Percentiles rank a stretch among this genome's conserved stretches.
phyloP scores from a whole-genome alignment of 2,888 invertebrate species.

The Cistogaster globosa region DNA sequence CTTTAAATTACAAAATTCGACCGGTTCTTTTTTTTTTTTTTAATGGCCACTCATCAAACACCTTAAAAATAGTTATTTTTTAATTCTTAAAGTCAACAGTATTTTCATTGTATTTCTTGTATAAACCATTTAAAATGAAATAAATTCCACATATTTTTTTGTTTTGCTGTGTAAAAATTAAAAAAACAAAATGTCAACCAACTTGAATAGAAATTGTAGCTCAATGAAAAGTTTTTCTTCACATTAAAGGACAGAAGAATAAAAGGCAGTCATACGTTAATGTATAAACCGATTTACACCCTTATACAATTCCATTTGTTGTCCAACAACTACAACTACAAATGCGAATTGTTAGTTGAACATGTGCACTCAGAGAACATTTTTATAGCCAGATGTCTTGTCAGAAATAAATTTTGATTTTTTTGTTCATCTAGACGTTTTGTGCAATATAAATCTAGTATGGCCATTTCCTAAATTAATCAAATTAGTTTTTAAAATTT shows the following conservation, averaged over 20 bases:
- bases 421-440: no score
- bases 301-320: constrained; percentile 32
- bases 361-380: background rate
- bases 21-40: background rate
- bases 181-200: constrained; percentile 11
- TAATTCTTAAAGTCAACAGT: constrained; percentile 48
- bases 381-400: no score
- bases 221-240: constrained; percentile 19
- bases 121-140: background rate
- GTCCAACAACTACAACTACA: constrained; percentile 20
- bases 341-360: constrained; percentile 13
- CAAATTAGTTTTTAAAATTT: no score
- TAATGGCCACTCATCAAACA: constrained; percentile 8
- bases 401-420: no score
- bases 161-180: background rate
- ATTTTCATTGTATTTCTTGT: background rate
- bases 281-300: constrained; percentile 59
- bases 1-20: constrained; percentile 9
- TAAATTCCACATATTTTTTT: constrained; percentile 31
- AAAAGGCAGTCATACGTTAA: constrained; percentile 29
- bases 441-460: no score
- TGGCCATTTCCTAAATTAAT: no score
- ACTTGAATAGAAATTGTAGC: constrained; percentile 23
- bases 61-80: background rate
- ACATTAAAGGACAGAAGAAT: constrained; percentile 4